These are phyloP conservation scores for Idaea straminata DNA, from an alignment of 2,888 invertebrate species.

Conservation along the genomic window DNA sequence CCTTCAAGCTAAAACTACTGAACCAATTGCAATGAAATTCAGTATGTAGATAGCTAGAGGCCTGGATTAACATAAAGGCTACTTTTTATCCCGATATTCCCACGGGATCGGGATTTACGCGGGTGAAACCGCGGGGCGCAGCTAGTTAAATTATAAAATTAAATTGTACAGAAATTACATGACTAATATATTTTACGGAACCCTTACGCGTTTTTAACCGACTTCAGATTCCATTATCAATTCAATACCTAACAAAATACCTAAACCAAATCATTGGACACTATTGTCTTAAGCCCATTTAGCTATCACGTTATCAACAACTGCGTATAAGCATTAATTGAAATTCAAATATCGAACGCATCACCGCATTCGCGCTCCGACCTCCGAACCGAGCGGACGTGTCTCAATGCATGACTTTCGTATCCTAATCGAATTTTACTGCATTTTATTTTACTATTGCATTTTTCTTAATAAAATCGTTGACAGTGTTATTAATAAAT, in stretches of 20 bases:
- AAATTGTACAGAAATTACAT: no score
- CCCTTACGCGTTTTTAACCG: no score
- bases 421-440: slow-evolving; percentile 57
- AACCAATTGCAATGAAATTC: no score
- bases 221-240: background rate
- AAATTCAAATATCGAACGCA: slow-evolving; percentile 35
- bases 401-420: slow-evolving; percentile 48
- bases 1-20: no score
- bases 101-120: no score
- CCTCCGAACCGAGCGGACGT: slow-evolving; percentile 47
- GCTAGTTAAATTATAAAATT: no score
- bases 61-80: no score
- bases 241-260: background rate
- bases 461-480: slow-evolving; percentile 61
- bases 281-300: background rate
- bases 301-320: slow-evolving; percentile 25
- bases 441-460: slow-evolving; percentile 61
- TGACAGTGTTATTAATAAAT: slow-evolving; percentile 44
- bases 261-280: background rate
- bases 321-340: slow-evolving; percentile 42
- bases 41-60: no score
- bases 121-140: no score
- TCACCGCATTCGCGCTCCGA: slow-evolving; percentile 42
- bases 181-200: no score
- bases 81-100: no score